These are phyloP conservation scores for Ardeotis arabs DNA, from an alignment of 2,113 vertebrate genomes.

Conservation along the genomic window DNA sequence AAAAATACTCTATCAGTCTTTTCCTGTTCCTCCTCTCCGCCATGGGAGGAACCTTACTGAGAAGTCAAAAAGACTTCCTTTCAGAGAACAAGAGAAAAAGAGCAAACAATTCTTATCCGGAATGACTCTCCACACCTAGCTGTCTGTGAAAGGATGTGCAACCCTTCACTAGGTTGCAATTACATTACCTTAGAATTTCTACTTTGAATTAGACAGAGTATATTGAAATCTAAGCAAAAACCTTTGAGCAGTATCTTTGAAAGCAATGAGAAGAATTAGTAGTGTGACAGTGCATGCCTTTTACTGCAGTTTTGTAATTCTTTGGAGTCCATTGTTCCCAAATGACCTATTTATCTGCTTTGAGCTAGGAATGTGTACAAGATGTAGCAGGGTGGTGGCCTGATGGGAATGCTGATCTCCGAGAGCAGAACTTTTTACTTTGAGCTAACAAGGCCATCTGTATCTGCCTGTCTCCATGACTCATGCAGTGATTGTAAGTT, in stretches of 20 bases:
- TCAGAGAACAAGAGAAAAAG: neutral
- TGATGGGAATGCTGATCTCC: conserved; percentile 27
- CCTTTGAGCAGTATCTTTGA: neutral
- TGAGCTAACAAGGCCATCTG: neutral
- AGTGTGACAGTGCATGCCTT: neutral
- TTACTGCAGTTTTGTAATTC: neutral
- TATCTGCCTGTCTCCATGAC: conserved; percentile 3
- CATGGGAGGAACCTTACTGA: neutral
- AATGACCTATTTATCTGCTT: neutral
- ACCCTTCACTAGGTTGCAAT: neutral
- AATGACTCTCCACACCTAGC: neutral
- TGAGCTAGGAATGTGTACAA: neutral
- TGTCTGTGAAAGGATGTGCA: neutral
- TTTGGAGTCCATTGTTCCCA: neutral
- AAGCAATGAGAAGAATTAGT: neutral
- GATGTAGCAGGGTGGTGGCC: neutral
- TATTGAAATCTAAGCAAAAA: neutral
- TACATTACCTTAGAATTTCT: neutral
- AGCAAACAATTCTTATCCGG: neutral
- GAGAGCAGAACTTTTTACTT: neutral
- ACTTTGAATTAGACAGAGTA: neutral
- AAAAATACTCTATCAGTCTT: neutral
- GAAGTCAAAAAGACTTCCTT: neutral
- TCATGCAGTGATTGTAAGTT: neutral
- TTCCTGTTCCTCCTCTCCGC: neutral